Percentiles rank a stretch among this genome's conserved stretches.
These are phyloP conservation scores for Drosophila willistoni DNA, from an alignment of 1,140 invertebrate genomes.

Conservation along the genomic window DNA sequence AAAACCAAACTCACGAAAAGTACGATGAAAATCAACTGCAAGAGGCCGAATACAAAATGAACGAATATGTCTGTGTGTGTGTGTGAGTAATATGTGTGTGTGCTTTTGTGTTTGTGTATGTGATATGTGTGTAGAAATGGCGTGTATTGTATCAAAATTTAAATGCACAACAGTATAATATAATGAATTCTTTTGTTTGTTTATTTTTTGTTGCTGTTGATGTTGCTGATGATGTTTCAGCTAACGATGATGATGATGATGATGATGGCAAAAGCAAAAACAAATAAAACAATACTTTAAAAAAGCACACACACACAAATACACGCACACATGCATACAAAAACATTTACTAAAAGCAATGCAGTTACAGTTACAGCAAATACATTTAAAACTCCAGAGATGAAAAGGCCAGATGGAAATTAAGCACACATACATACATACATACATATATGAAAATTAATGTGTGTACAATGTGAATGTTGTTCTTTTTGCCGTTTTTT, in stretches of 20 bases:
- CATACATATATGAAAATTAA: constrained; percentile 58
- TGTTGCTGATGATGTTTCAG: constrained; percentile 46
- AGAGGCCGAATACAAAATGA: constrained; percentile 51
- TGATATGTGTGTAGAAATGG: constrained; percentile 67
- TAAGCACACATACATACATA: constrained; percentile 35
- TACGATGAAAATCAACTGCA: constrained; percentile 66
- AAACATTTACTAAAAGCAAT: constrained; percentile 15
- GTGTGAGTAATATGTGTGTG: not conserved
- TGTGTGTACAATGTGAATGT: constrained; percentile 53
- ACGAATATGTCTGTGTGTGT: constrained; percentile 36
- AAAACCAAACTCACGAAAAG: constrained; percentile 52
- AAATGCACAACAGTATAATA: constrained; percentile 73
- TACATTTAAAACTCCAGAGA: constrained; percentile 42
- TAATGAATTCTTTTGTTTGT: constrained; percentile 80
- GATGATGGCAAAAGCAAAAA: constrained; percentile 24
- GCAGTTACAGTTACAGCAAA: constrained; percentile 26
- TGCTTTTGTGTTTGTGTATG: constrained; percentile 26
- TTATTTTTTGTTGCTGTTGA: constrained; percentile 16
- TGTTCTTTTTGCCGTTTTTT: not conserved
- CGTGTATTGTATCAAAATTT: constrained; percentile 79
- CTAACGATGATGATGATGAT: constrained; percentile 36
- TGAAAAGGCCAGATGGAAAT: constrained; percentile 57
- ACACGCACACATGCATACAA: constrained; percentile 25
- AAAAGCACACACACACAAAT: constrained; percentile 31
- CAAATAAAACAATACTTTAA: constrained; percentile 37